phyloP scores from a whole-genome alignment of 2,888 invertebrate genomes.

The Lasioglossum malachurum region DNA sequence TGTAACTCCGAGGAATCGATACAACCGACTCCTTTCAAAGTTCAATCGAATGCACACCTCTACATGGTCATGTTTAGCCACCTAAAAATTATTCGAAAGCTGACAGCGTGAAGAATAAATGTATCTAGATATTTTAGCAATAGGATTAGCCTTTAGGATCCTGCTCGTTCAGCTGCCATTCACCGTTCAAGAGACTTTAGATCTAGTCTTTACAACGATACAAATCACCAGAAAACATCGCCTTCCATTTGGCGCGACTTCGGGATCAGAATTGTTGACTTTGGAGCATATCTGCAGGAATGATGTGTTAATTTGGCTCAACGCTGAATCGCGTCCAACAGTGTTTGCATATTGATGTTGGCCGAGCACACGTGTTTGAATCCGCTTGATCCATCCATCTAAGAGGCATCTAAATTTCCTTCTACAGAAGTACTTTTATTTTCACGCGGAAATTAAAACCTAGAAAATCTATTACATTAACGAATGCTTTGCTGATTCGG shows the following conservation, averaged over 20 bases:
- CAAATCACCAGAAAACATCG: background rate
- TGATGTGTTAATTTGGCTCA: background rate
- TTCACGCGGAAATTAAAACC: background rate
- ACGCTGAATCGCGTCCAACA: slow-evolving; percentile 13
- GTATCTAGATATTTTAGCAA: background rate
- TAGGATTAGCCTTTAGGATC: background rate
- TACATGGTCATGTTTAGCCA: background rate
- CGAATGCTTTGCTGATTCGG: background rate
- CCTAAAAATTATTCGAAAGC: background rate
- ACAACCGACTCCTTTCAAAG: background rate
- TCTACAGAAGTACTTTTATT: background rate
- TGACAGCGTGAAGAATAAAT: background rate
- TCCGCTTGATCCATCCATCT: background rate
- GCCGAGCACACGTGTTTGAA: background rate
- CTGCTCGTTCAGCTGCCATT: background rate
- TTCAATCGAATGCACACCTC: background rate
- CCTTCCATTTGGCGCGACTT: slow-evolving; percentile 1
- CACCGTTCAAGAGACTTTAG: background rate
- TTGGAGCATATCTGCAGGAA: background rate
- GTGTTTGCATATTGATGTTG: slow-evolving; percentile 17
- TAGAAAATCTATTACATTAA: background rate
- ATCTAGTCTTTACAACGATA: background rate
- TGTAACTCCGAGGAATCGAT: background rate
- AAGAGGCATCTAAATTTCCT: background rate
- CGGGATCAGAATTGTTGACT: background rate